Conservation (phyloP, 2,113 vertebrate genomes). For the Mus musculus region GRCm39 chr8:45119001-45119500, state of each 20-base stretch:
- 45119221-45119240: neutral
- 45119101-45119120: neutral
- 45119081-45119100: neutral
- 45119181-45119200: neutral
- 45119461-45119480: neutral
- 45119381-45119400: conserved; percentile 26
- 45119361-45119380: neutral
- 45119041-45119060: neutral
- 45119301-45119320: neutral
- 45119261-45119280: neutral
- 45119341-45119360: neutral
- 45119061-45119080: neutral
- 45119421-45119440: conserved; percentile 71
- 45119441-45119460: conserved; percentile 35
- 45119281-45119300: neutral
- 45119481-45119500: conserved; percentile 48
- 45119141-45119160: neutral
- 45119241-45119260: neutral
- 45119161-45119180: neutral
- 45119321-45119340: conserved; percentile 50
- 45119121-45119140: neutral
- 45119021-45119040: neutral
- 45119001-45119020: too few species aligned
- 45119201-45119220: neutral
- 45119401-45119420: conserved; percentile 48